Evolutionary conservation across 2,888 invertebrate genomes (phyloP).

Genomic region (Acrobasis repandana): DNA sequence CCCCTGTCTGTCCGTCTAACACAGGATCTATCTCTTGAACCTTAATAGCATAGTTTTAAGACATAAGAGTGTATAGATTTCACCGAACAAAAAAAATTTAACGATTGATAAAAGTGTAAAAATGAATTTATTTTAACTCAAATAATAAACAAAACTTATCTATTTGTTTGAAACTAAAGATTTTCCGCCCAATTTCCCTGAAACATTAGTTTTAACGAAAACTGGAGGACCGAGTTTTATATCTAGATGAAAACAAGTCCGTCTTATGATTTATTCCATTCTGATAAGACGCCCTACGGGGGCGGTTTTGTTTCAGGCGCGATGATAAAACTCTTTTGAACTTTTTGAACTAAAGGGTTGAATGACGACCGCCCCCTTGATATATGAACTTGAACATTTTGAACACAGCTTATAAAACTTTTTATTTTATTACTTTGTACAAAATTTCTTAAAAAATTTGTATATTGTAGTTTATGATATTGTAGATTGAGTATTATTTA

Average conservation of each 20-base stretch:
- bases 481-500: too few relatives aligned
- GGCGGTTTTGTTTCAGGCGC: slow-evolving; percentile 18
- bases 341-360: slow-evolving; percentile 26
- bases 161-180: neutral
- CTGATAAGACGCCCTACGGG: slow-evolving; percentile 48
- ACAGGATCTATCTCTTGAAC: too few relatives aligned
- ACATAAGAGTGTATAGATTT: too few relatives aligned
- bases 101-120: too few relatives aligned
- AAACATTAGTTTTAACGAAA: slow-evolving; percentile 35
- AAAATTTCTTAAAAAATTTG: neutral
- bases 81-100: too few relatives aligned
- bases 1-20: too few relatives aligned
- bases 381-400: slow-evolving; percentile 7
- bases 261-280: slow-evolving; percentile 58
- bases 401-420: neutral
- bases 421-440: neutral
- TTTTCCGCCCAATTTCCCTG: slow-evolving; percentile 23
- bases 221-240: slow-evolving; percentile 43
- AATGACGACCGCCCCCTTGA: slow-evolving; percentile 9
- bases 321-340: slow-evolving; percentile 28
- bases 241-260: slow-evolving; percentile 44
- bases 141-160: neutral
- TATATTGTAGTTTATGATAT: too few relatives aligned
- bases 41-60: too few relatives aligned
- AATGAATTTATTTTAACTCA: too few relatives aligned